Percentiles rank a stretch among this genome's conserved stretches.
Conservation (phyloP, 2,113 vertebrate genomes). For the Neomonachus schauinslandi region DNA sequence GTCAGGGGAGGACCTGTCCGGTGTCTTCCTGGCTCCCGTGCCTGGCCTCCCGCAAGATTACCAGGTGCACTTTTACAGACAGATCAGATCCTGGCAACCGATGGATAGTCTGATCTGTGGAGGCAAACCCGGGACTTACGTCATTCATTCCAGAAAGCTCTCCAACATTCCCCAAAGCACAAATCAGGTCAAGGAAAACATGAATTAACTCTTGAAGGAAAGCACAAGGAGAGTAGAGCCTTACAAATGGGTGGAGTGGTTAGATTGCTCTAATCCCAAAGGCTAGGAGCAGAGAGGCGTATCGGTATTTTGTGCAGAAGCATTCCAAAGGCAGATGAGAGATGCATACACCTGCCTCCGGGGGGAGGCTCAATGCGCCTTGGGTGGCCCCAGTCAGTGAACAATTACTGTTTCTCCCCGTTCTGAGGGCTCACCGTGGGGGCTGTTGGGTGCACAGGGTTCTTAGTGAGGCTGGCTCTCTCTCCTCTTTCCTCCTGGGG, state of each 20-base stretch:
- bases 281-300: not conserved
- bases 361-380: not conserved
- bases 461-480: not conserved
- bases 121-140: not conserved
- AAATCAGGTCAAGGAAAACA: not conserved
- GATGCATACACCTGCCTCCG: not conserved
- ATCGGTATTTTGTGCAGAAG: not conserved
- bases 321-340: not conserved
- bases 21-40: fast-evolving
- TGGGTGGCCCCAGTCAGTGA: not conserved
- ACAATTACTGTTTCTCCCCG: fast-evolving
- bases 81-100: not conserved
- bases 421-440: not conserved
- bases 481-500: not conserved
- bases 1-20: not conserved
- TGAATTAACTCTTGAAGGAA: not conserved
- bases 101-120: not conserved
- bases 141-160: not conserved
- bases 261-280: not conserved
- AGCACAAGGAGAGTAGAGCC: not conserved
- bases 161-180: not conserved
- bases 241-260: not conserved
- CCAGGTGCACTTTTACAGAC: not conserved
- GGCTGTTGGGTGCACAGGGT: not conserved
- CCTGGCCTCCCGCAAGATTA: not conserved